A percentile compares a stretch with the other conserved stretches of the same genome.
Conservation (phyloP, 2,888 invertebrate genomes). For the Noctuana brunneofusca region DNA sequence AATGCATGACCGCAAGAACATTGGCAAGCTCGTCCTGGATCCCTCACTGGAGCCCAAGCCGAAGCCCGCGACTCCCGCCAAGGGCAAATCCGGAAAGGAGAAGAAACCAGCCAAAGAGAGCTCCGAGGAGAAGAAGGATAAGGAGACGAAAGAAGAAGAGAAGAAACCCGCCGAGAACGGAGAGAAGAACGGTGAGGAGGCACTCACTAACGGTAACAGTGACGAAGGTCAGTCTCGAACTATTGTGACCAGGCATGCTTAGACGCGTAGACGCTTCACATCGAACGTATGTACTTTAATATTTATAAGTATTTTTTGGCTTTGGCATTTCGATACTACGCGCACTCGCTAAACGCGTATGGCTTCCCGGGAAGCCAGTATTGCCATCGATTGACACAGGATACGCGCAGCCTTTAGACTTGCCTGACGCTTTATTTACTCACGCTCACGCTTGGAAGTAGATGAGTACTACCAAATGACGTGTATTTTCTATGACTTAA, state of each 20-base stretch:
- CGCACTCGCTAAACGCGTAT: slow-evolving; percentile 67
- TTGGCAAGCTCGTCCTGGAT: slow-evolving; percentile 93
- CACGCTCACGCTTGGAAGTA: slow-evolving; percentile 34
- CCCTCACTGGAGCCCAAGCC: slow-evolving; percentile 91
- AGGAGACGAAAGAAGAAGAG: slow-evolving; percentile 81
- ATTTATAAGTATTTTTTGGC: slow-evolving; percentile 12
- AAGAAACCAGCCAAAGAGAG: slow-evolving; percentile 85
- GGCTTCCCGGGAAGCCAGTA: slow-evolving; percentile 41
- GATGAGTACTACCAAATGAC: slow-evolving; percentile 2
- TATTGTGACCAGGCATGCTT: slow-evolving; percentile 65
- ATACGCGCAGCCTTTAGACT: slow-evolving; percentile 61
- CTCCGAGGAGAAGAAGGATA: slow-evolving; percentile 87
- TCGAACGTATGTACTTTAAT: slow-evolving; percentile 39
- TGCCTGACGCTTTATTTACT: slow-evolving; percentile 39
- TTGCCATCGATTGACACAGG: slow-evolving; percentile 36
- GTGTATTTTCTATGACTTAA: no score
- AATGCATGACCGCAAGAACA: slow-evolving; percentile 95
- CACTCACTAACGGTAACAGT: slow-evolving; percentile 80
- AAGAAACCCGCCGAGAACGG: slow-evolving; percentile 75
- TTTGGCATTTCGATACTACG: slow-evolving; percentile 52
- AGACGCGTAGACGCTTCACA: slow-evolving; percentile 65
- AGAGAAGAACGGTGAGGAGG: slow-evolving; percentile 78
- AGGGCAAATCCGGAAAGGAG: slow-evolving; percentile 88
- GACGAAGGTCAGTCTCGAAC: slow-evolving; percentile 80
- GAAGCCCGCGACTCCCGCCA: slow-evolving; percentile 90